Base-by-base conservation (phyloP, 2,797 vertebrate genomes). In the Lepidocolaptes lacrymiger region DNA sequence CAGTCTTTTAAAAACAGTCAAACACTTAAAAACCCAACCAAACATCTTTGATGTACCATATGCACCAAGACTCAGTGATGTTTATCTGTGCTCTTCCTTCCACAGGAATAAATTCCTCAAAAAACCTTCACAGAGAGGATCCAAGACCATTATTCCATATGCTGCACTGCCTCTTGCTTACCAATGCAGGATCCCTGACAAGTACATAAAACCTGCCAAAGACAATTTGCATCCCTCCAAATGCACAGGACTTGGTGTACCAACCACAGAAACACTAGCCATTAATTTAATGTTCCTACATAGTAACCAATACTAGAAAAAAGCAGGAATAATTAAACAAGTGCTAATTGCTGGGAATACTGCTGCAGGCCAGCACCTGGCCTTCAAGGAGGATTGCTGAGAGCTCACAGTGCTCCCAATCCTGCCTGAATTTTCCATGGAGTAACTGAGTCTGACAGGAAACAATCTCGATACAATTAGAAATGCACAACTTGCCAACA, bases 121-220 rank as follows among this genome's bases (percentile, higher is more conserved):
- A 32, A n/a, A 8, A 46, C 44, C 9, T 66, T 49, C 74, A 30
- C 12, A 36, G 19, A 61, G 30, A 49, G 12, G 20, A 54, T 21
- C 21, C 1, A 0, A 64, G 30, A 10, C 12, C 14, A 39, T 36
- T 22, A n/a, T 28, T 66, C 75, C 41, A 20, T 0, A 2, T 3
- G 18, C 46, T 81, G 30, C 46, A 27, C 7, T 52, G 26, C 32
- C 73, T 55, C 28, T 44, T 32, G 12, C 46, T 73, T 21, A 62
- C 17, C 76, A 77, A 30, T 13, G 36, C 9, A 4, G 0, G 5
- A 44, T 59, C 56, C 36, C 34, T 39, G 48, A 10, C 2, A 12
- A 44, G 52, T 3, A 48, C 8, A 77, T 41, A 56, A 75, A 61
- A n/a, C 18, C 28, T 44, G 10, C 17, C 54, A 61, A 34, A 52